Conservation (phyloP, 35 echinoderm and acorn worm genomes). For the Apostichopus japonicus region DNA sequence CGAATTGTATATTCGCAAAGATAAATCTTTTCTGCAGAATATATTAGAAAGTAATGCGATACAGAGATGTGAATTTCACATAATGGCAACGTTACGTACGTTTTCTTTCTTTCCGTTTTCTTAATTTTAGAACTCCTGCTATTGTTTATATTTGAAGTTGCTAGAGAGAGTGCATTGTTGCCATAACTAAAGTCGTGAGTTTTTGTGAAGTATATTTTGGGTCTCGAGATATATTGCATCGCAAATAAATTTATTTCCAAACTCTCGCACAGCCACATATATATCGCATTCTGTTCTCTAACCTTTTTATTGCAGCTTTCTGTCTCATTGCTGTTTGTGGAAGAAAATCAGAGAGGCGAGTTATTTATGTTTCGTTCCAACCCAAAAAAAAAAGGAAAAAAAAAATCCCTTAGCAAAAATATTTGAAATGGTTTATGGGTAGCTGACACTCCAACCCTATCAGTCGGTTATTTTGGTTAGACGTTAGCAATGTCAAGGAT, state of each 20-base stretch:
- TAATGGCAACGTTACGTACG: not conserved
- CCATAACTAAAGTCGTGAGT: not conserved
- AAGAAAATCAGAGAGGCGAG: not conserved
- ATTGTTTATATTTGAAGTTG: not conserved
- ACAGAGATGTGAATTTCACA: not conserved
- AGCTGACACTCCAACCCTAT: not conserved
- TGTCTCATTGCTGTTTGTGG: not conserved
- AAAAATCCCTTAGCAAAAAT: not conserved
- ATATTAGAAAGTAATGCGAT: not conserved
- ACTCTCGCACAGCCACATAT: too few species aligned
- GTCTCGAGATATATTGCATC: too few species aligned
- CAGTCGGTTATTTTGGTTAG: slow-evolving; percentile 4
- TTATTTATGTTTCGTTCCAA: not conserved
- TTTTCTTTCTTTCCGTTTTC: not conserved
- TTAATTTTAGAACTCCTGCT: not conserved
- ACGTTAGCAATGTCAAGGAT: not conserved
- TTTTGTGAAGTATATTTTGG: too few species aligned
- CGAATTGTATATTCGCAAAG: not conserved
- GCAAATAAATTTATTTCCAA: too few species aligned
- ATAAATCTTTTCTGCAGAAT: not conserved
- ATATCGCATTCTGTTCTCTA: too few species aligned
- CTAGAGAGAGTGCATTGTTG: not conserved
- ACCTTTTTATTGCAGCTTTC: too few species aligned
- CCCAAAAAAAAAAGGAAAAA: not conserved
- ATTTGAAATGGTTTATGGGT: slow-evolving; percentile 5